Evolutionary conservation across 2,888 invertebrate species (phyloP), one percentile per base, ranked within the genome.

Genomic region (Aspidiotus rigidus): DNA sequence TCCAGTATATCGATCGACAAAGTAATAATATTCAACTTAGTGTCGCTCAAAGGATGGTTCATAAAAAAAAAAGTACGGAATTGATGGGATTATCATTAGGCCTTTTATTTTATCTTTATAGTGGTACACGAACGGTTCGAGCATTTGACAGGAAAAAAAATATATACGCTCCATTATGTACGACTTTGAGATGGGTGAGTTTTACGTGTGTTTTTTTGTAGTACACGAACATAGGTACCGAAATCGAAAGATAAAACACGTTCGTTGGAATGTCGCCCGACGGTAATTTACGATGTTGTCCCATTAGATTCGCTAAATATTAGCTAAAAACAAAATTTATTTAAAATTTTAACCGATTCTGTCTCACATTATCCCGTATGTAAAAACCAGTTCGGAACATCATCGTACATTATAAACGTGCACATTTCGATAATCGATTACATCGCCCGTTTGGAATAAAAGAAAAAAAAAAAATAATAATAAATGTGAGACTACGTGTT

Each of bases 271-370:
- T 49, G 49, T 49, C 49, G 49, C 49, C 28, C 49, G 49, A n/a
- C 49, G 11, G n/a, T 49, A 49, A 49, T 49, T 49, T 49, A 49
- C 49, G 49, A 49, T n/a, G 49, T 49, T 49, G 49, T 49, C 49
- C 49, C 49, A 49, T 49, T 49, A 49, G n/a, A 49, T 49, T 49
- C 49, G 49, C 49, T 49, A 49, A 49, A 49, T 49, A 49, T 49
- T 49, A 49, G 49, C 49, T 49, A 49, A 49, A 49, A 49, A 49
- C 49, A 49, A 49, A 49, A 49, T 49, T 49, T 49, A 49, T 13
- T 49, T 13, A 13, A 49, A 49, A 49, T 49, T 28, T 28, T 49
- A 49, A 49, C 49, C 49, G 10, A 49, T 49, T 49, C 28, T 28
- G 28, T 28, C 28, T 28, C 49, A 49, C 49, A n/a, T n/a, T 49